Base-by-base conservation (phyloP, 2,888 invertebrate genomes). In the Diloba caeruleocephala region DNA sequence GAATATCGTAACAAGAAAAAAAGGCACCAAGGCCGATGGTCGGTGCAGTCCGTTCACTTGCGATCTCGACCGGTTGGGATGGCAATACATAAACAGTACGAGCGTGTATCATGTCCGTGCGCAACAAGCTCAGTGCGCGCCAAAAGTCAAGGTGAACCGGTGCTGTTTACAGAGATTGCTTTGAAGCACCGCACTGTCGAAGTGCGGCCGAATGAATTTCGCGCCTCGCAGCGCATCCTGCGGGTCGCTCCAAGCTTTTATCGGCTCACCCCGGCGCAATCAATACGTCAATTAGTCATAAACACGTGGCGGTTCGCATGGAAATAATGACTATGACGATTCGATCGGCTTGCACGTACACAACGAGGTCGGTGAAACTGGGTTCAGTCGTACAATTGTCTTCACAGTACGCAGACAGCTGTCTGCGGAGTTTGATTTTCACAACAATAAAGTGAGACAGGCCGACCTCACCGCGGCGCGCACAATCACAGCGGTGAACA, bases 71-170 rank as follows among this genome's bases (percentile, higher is more conserved):
- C 74, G 71, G 76, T 74, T 66, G 74, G 68, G 80, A 76, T 80
- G 78, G 67, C 70, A 73, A 75, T 76, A 81, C 69, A 74, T 74
- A 79, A 78, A 82, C 79, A 76, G 67, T 68, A 62, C 62, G 60
- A 68, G 65, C 65, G 59, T 51, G 64, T 63, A 54, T 42, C 51
- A 59, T 49, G 64, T 50, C 46, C 29, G 53, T 19, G 55, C 45
- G 65, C 52, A 19, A 63, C 48, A 71, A 61, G 71, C 53, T 50
- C 46, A 7, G 46, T 31, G 78, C 82, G 82, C 84, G 81, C 80
- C 83, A 83, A 89, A 89, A 89, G 84, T 90, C 90, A 90, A 91
- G 90, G 90, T 86, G 78, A 89, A 81, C 90, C 78, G 79, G 85
- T 85, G 65, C 41, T 72, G 72, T 75, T 75, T 69, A 71, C 69